Conservation (phyloP, 2,113 vertebrate species). For the Pteropus alecto region DNA sequence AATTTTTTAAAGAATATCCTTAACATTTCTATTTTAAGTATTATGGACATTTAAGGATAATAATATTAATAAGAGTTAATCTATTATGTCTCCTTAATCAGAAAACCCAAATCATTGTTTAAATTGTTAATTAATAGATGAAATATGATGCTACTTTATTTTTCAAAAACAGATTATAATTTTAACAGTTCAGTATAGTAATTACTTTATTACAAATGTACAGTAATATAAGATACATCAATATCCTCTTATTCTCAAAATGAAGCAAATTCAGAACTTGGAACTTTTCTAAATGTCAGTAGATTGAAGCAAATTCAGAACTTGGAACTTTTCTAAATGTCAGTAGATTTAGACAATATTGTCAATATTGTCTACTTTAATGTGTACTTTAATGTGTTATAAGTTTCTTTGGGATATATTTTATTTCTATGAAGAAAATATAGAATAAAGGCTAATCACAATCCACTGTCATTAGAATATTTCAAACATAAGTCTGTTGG, state of each 20-base stretch:
- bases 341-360: not conserved
- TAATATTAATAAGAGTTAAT: not conserved
- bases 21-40: not conserved
- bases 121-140: not conserved
- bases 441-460: not conserved
- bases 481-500: not conserved
- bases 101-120: not conserved
- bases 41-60: not conserved
- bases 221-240: not conserved
- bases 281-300: not conserved
- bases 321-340: not conserved
- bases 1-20: not conserved
- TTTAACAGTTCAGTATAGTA: not conserved
- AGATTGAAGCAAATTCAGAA: not conserved
- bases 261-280: conserved; percentile 3
- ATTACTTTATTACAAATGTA: not conserved
- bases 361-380: not conserved
- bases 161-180: not conserved
- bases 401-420: not conserved
- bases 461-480: not conserved
- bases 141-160: not conserved
- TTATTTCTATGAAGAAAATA: not conserved
- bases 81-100: not conserved
- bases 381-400: not conserved
- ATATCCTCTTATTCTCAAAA: not conserved